Base-by-base conservation (phyloP, 1,140 invertebrate genomes). In the Phymastichus coffea region DNA sequence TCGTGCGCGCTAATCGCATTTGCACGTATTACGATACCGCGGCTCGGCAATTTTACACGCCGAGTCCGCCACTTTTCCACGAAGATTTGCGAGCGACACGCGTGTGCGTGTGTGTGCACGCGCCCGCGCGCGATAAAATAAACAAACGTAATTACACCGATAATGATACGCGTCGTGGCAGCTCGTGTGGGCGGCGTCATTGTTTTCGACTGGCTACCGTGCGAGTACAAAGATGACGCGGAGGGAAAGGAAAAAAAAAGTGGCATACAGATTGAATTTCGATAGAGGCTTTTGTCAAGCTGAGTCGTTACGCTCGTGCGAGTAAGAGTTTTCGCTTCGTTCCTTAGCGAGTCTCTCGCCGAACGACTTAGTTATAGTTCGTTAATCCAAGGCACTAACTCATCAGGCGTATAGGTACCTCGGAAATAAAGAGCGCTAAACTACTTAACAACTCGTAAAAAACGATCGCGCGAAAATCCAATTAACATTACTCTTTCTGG, bases 381-480 rank as follows among this genome's bases (percentile, higher is more conserved):
- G n/a, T n/a, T n/a, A n/a, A n/a, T n/a, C n/a, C n/a, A 25, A 46
- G 41, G 53, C 41, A 40, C 41, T 55, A 55, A 55, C 40, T 44
- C 41, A 46, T 43, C 46, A 20, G 46, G n/a, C n/a, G n/a, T n/a
- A n/a, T n/a, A n/a, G n/a, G 3, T 40, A n/a, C 22, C 35, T 19
- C 41, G 52, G 57, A 52, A 63, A 67, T 69, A 70, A 70, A 70
- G 68, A 69, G 69, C 23, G 61, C 65, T 66, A 66, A 68, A 71
- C 69, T 71, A 67, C 66, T 71, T 71, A 70, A 71, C 69, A 64
- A 70, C 61, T 71, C 69, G 67, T 73, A 71, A 73, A 71, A 71
- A 61, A 35, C 55, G 22, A 6, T 4, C 3, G 55, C 62, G 59
- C 64, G 53, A 57, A 66, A 61, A 64, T 58, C 70, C 67, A 72